Conservation (phyloP, 2,797 vertebrate genomes). For the Danionella dracula region DNA sequence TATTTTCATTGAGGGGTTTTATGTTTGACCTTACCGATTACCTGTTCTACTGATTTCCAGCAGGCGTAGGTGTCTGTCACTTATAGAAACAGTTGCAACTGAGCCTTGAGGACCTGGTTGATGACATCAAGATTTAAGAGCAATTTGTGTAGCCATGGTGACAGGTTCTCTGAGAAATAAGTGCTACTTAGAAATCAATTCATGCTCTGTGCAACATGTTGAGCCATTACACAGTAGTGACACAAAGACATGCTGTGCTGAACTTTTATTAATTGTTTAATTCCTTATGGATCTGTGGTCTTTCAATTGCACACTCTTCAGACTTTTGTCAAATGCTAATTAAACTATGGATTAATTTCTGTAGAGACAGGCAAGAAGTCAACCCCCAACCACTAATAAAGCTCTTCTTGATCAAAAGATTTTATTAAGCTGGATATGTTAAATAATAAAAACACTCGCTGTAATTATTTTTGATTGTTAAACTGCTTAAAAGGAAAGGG, state of each 20-base stretch:
- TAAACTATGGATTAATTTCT: background rate
- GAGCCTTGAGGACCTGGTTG: background rate
- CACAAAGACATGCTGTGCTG: background rate
- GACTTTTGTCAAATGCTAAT: background rate
- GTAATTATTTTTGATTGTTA: too few relatives aligned
- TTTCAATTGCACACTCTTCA: background rate
- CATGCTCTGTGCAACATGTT: background rate
- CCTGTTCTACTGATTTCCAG: constrained; percentile 6
- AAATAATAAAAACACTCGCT: too few relatives aligned
- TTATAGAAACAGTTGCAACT: constrained; percentile 12
- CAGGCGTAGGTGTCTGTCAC: background rate
- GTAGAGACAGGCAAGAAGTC: background rate
- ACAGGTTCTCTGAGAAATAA: background rate
- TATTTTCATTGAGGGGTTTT: too few relatives aligned
- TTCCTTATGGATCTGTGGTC: too few relatives aligned
- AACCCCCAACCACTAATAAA: background rate
- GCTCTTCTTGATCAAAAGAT: background rate
- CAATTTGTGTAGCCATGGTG: constrained; percentile 20
- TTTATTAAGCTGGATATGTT: too few relatives aligned
- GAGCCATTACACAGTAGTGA: constrained; percentile 22
- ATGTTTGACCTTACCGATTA: too few relatives aligned
- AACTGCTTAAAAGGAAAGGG: too few relatives aligned
- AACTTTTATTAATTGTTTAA: background rate
- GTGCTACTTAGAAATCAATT: constrained; percentile 30
- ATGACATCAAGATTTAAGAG: constrained; percentile 1